Evolutionary conservation across 1,140 invertebrate species (phyloP), one percentile per base, ranked within the genome.

Genomic region (Dinothrombium tinctorium): DNA sequence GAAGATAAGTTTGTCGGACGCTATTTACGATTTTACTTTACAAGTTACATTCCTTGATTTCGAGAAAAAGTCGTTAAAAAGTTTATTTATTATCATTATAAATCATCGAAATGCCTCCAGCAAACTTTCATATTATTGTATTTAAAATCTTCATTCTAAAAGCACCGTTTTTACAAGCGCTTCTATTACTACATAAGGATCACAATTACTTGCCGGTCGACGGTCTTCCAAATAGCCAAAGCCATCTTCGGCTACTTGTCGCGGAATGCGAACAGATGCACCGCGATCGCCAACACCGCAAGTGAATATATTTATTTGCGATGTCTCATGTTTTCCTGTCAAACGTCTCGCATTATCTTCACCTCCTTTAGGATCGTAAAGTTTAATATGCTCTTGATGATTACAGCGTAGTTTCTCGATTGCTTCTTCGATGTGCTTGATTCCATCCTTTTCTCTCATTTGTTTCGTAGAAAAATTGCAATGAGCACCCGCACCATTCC

Each of bases 151-250:
- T n/a, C n/a, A n/a, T n/a, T n/a, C n/a, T n/a, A n/a, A n/a, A n/a
- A n/a, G n/a, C n/a, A n/a, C n/a, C n/a, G 76, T 82, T 46, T 73
- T 67, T 37, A 81, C 66, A 15, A 83, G 59, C 2, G 72, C 69
- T 49, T 77, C 65, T 40, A 66, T 63, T 0, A 82, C 76, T 2
- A 65, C 56, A 60, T 92, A 90, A 0, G 86, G 84, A 59, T 92
- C 84, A 55, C 79, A 83, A 60, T 94, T 94, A 45, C 83, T 86
- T 3, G 84, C 71, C 9, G 87, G 87, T 53, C 87, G 66, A 44
- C 87, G 66, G 58, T 95, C 87, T 57, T 95, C 87, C 43, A 94
- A 60, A 55, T 92, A 94, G 2, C 86, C 87, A 53, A 74, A 74
- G 51, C 78, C 75, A 2, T 82, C 76, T 50, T 84, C 80, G 3